These are phyloP conservation scores for Epinotia brunnichana DNA, from an alignment of 2,888 invertebrate species.

Conservation along the genomic window DNA sequence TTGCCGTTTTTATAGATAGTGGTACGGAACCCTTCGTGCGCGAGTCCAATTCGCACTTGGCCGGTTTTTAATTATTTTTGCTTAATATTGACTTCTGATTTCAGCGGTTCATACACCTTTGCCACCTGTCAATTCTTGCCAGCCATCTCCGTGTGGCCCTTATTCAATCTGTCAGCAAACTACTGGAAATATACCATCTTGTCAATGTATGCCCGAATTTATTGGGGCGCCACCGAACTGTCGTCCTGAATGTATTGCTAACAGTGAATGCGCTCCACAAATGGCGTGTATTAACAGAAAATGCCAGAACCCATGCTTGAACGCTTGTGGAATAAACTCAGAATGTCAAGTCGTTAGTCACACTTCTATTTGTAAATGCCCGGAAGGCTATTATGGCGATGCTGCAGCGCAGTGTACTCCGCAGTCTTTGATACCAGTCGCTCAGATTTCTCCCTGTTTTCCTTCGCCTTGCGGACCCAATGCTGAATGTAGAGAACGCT, in stretches of 20 bases:
- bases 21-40: too few relatives aligned
- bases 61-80: not conserved
- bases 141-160: constrained; percentile 90
- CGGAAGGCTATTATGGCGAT: constrained; percentile 88
- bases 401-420: constrained; percentile 86
- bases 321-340: constrained; percentile 89
- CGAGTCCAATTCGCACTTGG: too few relatives aligned
- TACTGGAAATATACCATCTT: constrained; percentile 85
- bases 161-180: constrained; percentile 86
- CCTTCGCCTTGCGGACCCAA: constrained; percentile 86
- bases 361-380: constrained; percentile 88
- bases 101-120: constrained; percentile 63
- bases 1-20: too few relatives aligned
- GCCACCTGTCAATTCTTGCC: constrained; percentile 85
- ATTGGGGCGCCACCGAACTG: constrained; percentile 89
- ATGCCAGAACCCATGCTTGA: constrained; percentile 89
- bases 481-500: constrained; percentile 85
- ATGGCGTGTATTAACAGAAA: constrained; percentile 90
- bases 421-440: constrained; percentile 55
- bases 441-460: constrained; percentile 81
- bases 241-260: constrained; percentile 88
- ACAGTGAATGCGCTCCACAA: constrained; percentile 87
- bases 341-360: constrained; percentile 91
- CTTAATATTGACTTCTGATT: constrained; percentile 45
- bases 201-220: constrained; percentile 87